phyloP scores from a whole-genome alignment of 2,888 invertebrate genomes.

The Deilephila porcellus region DNA sequence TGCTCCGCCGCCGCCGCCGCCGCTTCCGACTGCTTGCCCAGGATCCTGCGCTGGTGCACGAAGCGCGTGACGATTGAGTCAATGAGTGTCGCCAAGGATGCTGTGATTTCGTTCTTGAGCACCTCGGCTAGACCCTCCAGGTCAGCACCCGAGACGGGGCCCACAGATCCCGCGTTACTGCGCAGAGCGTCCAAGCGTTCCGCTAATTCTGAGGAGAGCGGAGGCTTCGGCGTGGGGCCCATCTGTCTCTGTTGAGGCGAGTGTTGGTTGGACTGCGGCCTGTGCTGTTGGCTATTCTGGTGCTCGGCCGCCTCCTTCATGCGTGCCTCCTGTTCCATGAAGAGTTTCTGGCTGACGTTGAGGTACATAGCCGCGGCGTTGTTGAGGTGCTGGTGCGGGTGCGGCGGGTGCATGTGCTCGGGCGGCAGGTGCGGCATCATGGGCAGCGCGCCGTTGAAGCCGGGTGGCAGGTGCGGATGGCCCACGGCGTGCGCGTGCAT shows the following conservation, averaged over 20 bases:
- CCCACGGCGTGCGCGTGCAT: slow-evolving; percentile 83
- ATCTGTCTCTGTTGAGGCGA: slow-evolving; percentile 82
- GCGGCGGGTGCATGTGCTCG: slow-evolving; percentile 83
- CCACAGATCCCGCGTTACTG: slow-evolving; percentile 87
- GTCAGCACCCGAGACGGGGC: slow-evolving; percentile 90
- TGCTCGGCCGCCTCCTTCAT: slow-evolving; percentile 87
- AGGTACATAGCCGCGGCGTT: slow-evolving; percentile 90
- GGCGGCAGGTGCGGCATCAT: slow-evolving; percentile 83
- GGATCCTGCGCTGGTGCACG: slow-evolving; percentile 90
- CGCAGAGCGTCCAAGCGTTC: slow-evolving; percentile 92
- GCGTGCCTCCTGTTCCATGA: slow-evolving; percentile 91
- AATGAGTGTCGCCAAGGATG: slow-evolving; percentile 92
- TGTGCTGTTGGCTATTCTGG: slow-evolving; percentile 83
- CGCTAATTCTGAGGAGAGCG: slow-evolving; percentile 88
- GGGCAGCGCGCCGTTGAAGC: slow-evolving; percentile 85
- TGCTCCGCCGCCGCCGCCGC: slow-evolving; percentile 93
- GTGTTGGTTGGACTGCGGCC: slow-evolving; percentile 85
- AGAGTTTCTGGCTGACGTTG: slow-evolving; percentile 90
- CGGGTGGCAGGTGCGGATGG: slow-evolving; percentile 85
- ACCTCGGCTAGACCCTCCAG: slow-evolving; percentile 95
- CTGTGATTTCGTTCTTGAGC: slow-evolving; percentile 94
- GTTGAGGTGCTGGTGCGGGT: slow-evolving; percentile 86
- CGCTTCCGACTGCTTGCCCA: slow-evolving; percentile 91
- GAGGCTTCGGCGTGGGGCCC: slow-evolving; percentile 76
- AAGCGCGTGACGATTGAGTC: slow-evolving; percentile 95